Evolutionary conservation across 1,140 invertebrate species (phyloP).

Genomic region (Drosophila carrolli): DNA sequence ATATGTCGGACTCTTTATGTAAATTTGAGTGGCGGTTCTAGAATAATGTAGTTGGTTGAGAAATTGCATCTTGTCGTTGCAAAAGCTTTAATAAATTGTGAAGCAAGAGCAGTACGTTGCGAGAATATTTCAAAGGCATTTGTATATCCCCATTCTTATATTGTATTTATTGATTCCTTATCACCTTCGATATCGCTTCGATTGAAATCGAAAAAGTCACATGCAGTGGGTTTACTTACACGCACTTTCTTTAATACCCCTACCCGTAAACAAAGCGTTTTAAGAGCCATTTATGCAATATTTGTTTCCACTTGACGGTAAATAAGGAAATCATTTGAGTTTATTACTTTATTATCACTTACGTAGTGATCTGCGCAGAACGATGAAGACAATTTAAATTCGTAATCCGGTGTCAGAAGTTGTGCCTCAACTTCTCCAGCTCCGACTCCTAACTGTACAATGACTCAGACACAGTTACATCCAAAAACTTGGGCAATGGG

Average conservation of each 20-base stretch:
- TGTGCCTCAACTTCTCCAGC: not conserved
- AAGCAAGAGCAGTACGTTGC: not conserved
- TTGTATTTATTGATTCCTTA: conserved; percentile 5
- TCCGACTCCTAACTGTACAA: conserved; percentile 5
- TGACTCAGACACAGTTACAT: conserved; percentile 5
- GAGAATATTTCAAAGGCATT: not conserved
- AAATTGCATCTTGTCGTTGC: not conserved
- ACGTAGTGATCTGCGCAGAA: not conserved
- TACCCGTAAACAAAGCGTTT: not conserved
- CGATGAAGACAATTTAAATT: conserved; percentile 1
- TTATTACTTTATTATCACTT: conserved; percentile 1
- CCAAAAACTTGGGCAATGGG: conserved; percentile 5
- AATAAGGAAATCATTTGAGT: not conserved
- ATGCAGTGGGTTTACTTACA: not conserved
- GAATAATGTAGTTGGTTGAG: conserved; percentile 1
- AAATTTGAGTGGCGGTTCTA: conserved; percentile 8
- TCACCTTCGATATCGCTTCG: not conserved
- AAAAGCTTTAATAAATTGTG: not conserved
- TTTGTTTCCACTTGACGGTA: not conserved
- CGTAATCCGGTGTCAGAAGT: not conserved
- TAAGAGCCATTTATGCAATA: not conserved
- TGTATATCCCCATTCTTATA: not conserved
- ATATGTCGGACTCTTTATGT: conserved; percentile 1
- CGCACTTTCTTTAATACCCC: not conserved
- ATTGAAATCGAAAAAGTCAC: not conserved